phyloP scores from a whole-genome alignment of 2,113 vertebrate genomes.

The Sakesphorus luctuosus region DNA sequence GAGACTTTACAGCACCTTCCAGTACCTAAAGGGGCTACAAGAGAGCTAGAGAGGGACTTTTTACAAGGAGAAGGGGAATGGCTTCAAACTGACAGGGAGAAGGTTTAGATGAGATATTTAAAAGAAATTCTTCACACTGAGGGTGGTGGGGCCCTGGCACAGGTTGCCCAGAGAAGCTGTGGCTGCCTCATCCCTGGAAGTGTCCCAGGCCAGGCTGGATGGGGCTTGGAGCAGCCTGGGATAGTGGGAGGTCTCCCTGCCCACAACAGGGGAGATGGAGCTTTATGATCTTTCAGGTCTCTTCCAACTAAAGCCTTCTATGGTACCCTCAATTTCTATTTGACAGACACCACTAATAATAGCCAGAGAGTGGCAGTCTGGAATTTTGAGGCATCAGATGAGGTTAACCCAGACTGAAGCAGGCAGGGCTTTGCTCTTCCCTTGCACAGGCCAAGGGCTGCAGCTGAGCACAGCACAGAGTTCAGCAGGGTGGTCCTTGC shows the following conservation, averaged over 20 bases:
- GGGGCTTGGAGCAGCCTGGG: fast-evolving
- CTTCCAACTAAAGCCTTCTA: background rate
- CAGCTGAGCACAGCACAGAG: background rate
- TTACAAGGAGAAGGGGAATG: background rate
- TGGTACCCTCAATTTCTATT: background rate
- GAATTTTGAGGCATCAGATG: background rate
- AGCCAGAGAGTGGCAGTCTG: background rate
- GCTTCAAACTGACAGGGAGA: background rate
- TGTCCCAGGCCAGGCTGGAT: background rate
- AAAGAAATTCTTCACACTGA: background rate
- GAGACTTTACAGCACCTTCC: fast-evolving
- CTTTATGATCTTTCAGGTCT: background rate
- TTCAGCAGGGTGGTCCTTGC: background rate
- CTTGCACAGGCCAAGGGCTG: background rate
- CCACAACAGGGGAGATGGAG: background rate
- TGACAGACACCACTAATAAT: too few relatives aligned
- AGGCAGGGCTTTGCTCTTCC: background rate
- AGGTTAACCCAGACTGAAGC: background rate
- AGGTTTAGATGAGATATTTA: too few relatives aligned
- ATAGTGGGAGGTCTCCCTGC: fast-evolving
- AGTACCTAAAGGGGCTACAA: background rate
- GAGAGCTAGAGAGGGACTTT: background rate
- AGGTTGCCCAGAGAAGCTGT: background rate
- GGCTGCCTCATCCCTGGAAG: background rate
- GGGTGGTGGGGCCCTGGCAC: background rate